Evolutionary conservation across 2,113 vertebrate genomes (phyloP), one percentile per base, ranked within the genome.

Genomic region (Calypte anna): DNA sequence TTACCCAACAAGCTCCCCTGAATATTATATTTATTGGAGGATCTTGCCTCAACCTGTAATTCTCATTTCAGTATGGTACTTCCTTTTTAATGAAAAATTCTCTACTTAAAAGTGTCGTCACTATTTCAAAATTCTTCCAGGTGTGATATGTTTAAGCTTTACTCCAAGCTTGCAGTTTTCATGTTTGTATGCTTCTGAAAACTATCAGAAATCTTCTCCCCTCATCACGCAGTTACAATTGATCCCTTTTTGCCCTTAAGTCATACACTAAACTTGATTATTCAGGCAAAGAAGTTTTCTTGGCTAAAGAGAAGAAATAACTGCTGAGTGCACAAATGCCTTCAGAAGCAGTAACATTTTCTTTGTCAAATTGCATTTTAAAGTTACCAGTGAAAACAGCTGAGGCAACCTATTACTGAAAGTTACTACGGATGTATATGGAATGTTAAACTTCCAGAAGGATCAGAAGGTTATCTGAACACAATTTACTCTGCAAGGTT

Each of bases 1-100:
- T 93, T 81, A 81, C 68, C 22, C 40, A 94, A 61, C 48, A 84
- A 68, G 57, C 62, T 88, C 15, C 40, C 31, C 20, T 68, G 25
- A 93, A 91, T 79, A 91, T 6, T 43, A 61, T 21, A 44, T 36
- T 91, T 82, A 68, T 54, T 76, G 83, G 30, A 92, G 62, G 69
- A 79, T 27, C 54, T 53, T 89, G 78, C 54, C 78, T 79, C 74
- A 90, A 78, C 70, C 55, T 86, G 78, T 82, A 93, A 89, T 76
- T 85, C 91, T 69, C 58, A 33, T 89, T 94, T 94, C 63, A 92
- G 58, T 75, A 77, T 4, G 2, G 40, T n/a, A 70, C 28, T 89
- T 92, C 67, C 63, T 85, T 89, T 86, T 64, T 91, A 92, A 94
- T 77, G 78, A 84, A 87, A 81, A 12, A 80, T 66, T 80, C 75